These are phyloP conservation scores for Caenorhabditis latens DNA, from an alignment of 1,140 invertebrate species.

Conservation along the genomic window DNA sequence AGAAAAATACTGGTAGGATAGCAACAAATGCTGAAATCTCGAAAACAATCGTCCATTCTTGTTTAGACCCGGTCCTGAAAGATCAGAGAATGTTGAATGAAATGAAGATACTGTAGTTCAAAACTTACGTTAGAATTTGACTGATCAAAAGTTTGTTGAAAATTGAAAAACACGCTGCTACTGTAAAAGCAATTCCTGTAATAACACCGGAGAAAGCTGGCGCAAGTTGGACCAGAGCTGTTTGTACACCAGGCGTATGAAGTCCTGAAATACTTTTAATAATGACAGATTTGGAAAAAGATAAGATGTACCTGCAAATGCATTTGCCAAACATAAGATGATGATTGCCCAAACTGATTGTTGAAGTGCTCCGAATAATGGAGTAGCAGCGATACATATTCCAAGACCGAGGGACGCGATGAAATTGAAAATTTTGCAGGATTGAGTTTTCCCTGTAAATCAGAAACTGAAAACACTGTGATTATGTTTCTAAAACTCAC, in stretches of 20 bases:
- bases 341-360: constrained; percentile 68
- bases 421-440: constrained; percentile 74
- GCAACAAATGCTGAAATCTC: constrained; percentile 71
- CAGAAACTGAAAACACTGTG: neutral
- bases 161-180: constrained; percentile 74
- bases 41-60: constrained; percentile 73
- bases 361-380: constrained; percentile 66
- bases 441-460: constrained; percentile 68
- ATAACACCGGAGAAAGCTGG: constrained; percentile 75
- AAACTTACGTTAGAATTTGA: constrained; percentile 64
- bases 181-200: constrained; percentile 74
- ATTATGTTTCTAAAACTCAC: constrained; percentile 42
- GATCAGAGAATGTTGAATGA: neutral
- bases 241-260: constrained; percentile 77
- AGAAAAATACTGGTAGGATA: constrained; percentile 71
- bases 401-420: constrained; percentile 75
- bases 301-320: constrained; percentile 72
- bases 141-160: constrained; percentile 72
- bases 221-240: constrained; percentile 75
- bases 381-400: constrained; percentile 72
- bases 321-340: constrained; percentile 73
- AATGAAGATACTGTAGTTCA: neutral
- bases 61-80: constrained; percentile 64
- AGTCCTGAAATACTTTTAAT: constrained; percentile 68
- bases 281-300: neutral